These are phyloP conservation scores for Rhopalosiphum maidis DNA, from an alignment of 1,140 invertebrate genomes.

Conservation along the genomic window DNA sequence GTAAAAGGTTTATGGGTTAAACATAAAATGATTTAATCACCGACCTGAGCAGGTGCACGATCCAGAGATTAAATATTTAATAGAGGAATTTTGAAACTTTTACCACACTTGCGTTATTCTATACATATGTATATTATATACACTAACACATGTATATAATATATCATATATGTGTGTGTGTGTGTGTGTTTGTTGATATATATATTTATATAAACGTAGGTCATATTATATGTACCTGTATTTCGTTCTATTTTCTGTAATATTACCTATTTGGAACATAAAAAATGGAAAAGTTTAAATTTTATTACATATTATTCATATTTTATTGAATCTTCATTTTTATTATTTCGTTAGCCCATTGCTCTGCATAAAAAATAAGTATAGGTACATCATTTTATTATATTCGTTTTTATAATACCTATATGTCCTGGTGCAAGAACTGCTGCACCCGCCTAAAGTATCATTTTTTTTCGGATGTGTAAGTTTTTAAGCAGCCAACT, in stretches of 20 bases:
- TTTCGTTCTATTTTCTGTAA: not conserved
- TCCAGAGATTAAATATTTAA: conserved; percentile 53
- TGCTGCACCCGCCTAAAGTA: no score
- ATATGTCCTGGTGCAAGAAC: no score
- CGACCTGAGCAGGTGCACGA: conserved; percentile 48
- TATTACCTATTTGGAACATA: conserved; percentile 40
- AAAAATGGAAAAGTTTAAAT: conserved; percentile 24
- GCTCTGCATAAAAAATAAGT: no score
- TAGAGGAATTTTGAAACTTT: conserved; percentile 54
- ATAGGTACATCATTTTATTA: not conserved
- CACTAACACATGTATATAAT: not conserved
- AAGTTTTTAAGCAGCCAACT: no score
- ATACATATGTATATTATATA: not conserved
- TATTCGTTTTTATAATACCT: not conserved
- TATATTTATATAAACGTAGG: not conserved
- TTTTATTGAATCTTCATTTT: conserved; percentile 33
- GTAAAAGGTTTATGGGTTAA: conserved; percentile 54
- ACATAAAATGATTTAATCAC: conserved; percentile 52
- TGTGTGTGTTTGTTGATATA: not conserved
- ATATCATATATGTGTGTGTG: not conserved
- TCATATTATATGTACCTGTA: not conserved
- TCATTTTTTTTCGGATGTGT: no score
- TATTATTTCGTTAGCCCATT: not conserved
- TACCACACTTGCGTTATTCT: conserved; percentile 35
- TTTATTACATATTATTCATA: not conserved